phyloP scores from a whole-genome alignment of 2,888 invertebrate genomes.

The Tridacna crocea region DNA sequence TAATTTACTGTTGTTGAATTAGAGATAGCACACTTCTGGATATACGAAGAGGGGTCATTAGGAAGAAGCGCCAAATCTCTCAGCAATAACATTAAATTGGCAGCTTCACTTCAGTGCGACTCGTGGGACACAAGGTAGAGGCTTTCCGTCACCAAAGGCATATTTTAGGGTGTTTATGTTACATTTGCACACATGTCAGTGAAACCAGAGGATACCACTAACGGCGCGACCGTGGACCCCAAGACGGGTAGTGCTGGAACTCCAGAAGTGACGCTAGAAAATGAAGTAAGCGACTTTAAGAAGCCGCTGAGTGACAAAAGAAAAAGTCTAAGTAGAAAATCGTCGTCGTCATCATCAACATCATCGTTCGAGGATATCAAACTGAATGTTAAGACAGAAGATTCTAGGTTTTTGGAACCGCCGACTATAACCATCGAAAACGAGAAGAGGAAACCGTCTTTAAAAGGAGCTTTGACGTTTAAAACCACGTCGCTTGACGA shows the following conservation, averaged over 20 bases:
- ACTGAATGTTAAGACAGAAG: neutral
- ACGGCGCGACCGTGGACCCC: slow-evolving; percentile 6
- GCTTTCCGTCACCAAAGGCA: slow-evolving; percentile 1
- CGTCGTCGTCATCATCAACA: slow-evolving; percentile 60
- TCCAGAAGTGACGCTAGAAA: neutral
- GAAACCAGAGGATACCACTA: slow-evolving; percentile 8
- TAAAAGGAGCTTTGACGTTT: slow-evolving; percentile 31
- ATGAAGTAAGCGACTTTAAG: neutral
- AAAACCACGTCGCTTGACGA: slow-evolving; percentile 56
- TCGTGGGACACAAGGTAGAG: neutral
- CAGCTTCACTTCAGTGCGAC: neutral
- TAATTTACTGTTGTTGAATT: too few relatives aligned
- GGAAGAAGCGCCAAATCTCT: too few relatives aligned
- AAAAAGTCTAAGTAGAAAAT: neutral
- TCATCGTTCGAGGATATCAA: slow-evolving; percentile 59
- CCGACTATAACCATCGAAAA: slow-evolving; percentile 4
- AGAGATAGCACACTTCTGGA: too few relatives aligned
- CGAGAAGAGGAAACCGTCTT: slow-evolving; percentile 21
- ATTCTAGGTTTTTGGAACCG: slow-evolving; percentile 14
- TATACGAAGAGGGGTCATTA: too few relatives aligned
- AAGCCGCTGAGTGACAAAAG: neutral
- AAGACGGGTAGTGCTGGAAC: neutral
- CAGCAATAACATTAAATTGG: too few relatives aligned
- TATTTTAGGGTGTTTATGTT: slow-evolving; percentile 1
- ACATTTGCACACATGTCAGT: neutral